phyloP scores from a whole-genome alignment of 2,797 vertebrate genomes.

The Rhincodon typus region DNA sequence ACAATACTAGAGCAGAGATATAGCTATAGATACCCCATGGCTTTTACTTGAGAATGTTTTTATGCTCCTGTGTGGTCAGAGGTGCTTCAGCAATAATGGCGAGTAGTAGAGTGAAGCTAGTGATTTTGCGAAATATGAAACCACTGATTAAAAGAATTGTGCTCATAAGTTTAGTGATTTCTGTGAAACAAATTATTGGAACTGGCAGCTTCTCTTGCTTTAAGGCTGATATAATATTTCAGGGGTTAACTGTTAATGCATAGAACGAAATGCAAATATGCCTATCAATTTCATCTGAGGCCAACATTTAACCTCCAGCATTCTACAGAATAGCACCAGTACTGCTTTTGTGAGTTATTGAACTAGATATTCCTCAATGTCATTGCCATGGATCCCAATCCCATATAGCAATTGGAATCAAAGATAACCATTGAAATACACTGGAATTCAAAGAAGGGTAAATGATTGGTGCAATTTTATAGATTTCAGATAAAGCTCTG shows the following conservation, averaged over 20 bases:
- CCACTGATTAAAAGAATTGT: constrained; percentile 17
- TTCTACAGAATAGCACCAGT: background rate
- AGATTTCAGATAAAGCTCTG: background rate
- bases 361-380: background rate
- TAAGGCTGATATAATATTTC: constrained; percentile 24
- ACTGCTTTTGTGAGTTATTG: background rate
- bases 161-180: background rate
- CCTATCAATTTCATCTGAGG: constrained; percentile 21
- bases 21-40: background rate
- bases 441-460: background rate
- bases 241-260: constrained; percentile 34
- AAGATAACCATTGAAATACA: background rate
- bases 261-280: constrained; percentile 27
- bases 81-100: background rate
- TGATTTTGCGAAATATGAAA: constrained; percentile 28
- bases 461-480: background rate
- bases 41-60: background rate
- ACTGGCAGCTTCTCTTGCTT: background rate
- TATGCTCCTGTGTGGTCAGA: background rate
- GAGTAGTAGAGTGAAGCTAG: background rate
- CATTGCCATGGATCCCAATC: background rate
- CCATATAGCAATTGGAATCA: no score
- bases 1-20: background rate
- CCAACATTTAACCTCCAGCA: constrained; percentile 16
- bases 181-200: background rate